A percentile compares a stretch with the other conserved stretches of the same genome.
Evolutionary conservation across 2,797 vertebrate genomes (phyloP).

Genomic region (Aldrovandia affinis): DNA sequence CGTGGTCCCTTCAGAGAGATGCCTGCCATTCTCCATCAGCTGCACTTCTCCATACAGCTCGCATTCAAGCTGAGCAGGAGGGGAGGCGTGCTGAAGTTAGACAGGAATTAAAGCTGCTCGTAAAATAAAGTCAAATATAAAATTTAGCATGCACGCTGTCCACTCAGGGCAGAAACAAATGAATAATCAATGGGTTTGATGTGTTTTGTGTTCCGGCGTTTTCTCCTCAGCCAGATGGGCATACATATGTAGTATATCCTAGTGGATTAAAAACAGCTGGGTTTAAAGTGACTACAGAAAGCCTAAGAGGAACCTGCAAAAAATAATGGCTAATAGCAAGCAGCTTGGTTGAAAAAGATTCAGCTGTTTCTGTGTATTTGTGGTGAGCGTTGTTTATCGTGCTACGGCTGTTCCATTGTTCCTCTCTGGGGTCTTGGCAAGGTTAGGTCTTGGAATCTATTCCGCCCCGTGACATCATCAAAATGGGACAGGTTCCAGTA

Average conservation of each 20-base stretch:
- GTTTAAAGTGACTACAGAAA: constrained; percentile 44
- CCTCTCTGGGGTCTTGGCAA: constrained; percentile 29
- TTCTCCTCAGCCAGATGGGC: constrained; percentile 61
- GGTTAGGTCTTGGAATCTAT: constrained; percentile 10
- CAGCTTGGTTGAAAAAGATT: constrained; percentile 56
- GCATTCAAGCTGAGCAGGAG: neutral
- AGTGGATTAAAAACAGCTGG: constrained; percentile 59
- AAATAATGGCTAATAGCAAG: constrained; percentile 47
- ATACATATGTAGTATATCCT: constrained; percentile 52
- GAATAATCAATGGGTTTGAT: constrained; percentile 31
- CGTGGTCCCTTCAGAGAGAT: neutral
- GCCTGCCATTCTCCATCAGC: neutral
- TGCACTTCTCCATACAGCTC: constrained; percentile 2
- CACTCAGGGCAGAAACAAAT: constrained; percentile 10
- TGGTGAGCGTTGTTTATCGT: constrained; percentile 22
- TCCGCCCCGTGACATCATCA: constrained; percentile 10
- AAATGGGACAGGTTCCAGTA: neutral
- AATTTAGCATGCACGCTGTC: constrained; percentile 10
- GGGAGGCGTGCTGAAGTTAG: neutral
- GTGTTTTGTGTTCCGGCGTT: constrained; percentile 46
- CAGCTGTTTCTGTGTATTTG: constrained; percentile 51
- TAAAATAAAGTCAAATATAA: constrained; percentile 6
- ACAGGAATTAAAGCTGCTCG: constrained; percentile 5
- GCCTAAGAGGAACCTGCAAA: constrained; percentile 45
- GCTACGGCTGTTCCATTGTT: constrained; percentile 35